A percentile compares a stretch with the other conserved stretches of the same genome.
Evolutionary conservation across 1,140 invertebrate genomes (phyloP).

Genomic region (Cotesia glomerata): DNA sequence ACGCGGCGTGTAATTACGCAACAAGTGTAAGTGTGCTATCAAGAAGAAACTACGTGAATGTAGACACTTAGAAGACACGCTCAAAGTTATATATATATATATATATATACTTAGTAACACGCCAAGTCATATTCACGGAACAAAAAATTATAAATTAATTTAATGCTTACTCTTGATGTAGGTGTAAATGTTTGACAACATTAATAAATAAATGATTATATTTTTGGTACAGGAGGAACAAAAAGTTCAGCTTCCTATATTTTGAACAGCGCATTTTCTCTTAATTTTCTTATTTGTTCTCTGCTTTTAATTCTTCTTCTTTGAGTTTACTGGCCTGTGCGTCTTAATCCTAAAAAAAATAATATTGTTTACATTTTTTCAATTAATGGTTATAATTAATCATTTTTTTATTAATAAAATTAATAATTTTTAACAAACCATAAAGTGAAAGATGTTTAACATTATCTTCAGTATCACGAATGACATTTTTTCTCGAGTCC

Average conservation of each 20-base stretch:
- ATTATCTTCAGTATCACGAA: constrained; percentile 50
- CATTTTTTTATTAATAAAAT: too few species aligned
- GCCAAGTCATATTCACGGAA: too few species aligned
- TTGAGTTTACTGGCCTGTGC: constrained; percentile 52
- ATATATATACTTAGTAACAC: not conserved
- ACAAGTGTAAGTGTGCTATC: not conserved
- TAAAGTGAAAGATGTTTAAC: constrained; percentile 53
- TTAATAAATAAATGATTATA: constrained; percentile 63
- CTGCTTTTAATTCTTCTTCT: constrained; percentile 47
- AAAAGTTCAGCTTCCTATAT: constrained; percentile 65
- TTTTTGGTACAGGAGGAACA: constrained; percentile 37
- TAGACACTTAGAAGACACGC: not conserved
- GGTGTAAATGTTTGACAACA: constrained; percentile 69
- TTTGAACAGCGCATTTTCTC: constrained; percentile 63
- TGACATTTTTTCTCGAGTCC: constrained; percentile 58
- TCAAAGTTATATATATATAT: not conserved
- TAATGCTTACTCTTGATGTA: constrained; percentile 67
- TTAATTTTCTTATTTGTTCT: constrained; percentile 51
- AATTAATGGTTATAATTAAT: too few species aligned
- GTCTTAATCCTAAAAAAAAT: constrained; percentile 53
- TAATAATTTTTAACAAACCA: constrained; percentile 54
- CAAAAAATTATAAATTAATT: too few species aligned
- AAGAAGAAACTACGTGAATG: not conserved
- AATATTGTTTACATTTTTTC: too few species aligned
- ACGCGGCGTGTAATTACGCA: not conserved